Percentiles rank a stretch among this genome's conserved stretches.
Conservation (phyloP, 2,888 invertebrate genomes). For the Coenonympha arcania region DNA sequence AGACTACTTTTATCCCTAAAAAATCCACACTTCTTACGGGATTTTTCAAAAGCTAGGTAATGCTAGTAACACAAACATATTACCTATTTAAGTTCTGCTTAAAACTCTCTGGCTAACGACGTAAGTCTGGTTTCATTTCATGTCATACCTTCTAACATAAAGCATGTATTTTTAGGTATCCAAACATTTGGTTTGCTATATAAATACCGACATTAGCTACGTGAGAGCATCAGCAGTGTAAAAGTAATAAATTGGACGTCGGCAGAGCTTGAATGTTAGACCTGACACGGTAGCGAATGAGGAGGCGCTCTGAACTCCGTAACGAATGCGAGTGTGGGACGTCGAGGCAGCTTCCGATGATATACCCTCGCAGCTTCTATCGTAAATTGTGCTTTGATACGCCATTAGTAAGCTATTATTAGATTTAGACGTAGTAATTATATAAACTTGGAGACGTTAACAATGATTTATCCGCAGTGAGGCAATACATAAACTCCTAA, state of each 20-base stretch:
- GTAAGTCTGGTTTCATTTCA: too few relatives aligned
- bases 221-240: constrained; percentile 15
- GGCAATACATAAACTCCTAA: too few relatives aligned
- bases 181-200: neutral
- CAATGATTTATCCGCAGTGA: too few relatives aligned
- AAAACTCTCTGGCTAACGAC: too few relatives aligned
- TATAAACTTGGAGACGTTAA: too few relatives aligned
- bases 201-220: constrained; percentile 1
- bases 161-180: neutral
- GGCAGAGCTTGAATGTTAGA: constrained; percentile 13
- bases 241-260: constrained; percentile 25
- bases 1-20: too few relatives aligned
- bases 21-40: too few relatives aligned
- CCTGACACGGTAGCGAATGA: constrained; percentile 26
- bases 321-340: constrained; percentile 27
- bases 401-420: neutral
- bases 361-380: constrained; percentile 3
- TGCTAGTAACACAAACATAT: too few relatives aligned
- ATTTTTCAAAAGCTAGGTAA: too few relatives aligned
- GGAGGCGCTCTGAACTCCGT: constrained; percentile 21
- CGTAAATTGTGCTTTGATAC: constrained; percentile 1
- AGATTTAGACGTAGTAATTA: too few relatives aligned
- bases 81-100: too few relatives aligned
- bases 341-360: constrained; percentile 7
- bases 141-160: too few relatives aligned